Base-by-base conservation (phyloP, 2,113 vertebrate genomes). In the Cebus imitator region DNA sequence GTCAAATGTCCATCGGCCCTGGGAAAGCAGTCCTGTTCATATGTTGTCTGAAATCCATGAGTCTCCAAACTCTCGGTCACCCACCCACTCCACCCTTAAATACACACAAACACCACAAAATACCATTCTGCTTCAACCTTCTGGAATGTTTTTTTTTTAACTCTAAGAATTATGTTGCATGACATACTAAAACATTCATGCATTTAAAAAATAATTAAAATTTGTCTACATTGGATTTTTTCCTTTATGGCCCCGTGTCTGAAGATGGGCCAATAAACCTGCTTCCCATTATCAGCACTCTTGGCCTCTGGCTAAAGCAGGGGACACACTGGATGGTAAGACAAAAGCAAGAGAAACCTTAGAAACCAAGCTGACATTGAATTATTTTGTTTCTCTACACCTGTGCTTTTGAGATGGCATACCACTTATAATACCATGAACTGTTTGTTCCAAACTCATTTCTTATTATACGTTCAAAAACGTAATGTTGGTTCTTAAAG, bases 341-440 rank as follows among this genome's bases (percentile, higher is more conserved):
- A 95, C 20, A 50, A 21, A 95, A 6, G 37, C 70, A 64, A 83
- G 52, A 94, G 30, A 83, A 97, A 21, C 70, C 72, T 95, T 43
- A 52, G 50, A 2, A 98, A 13, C 50, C 92, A 79, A 21, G 73
- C 81, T 35, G 85, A 61, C 48, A 95, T 95, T 92, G 35, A 11
- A 6, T 43, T 92, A 55, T 96, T 95, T 89, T 84, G 52, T 35
- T 92, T 92, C 97, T 96, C 52, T 27, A 89, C 6, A 32, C 40
- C 61, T 57, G 23, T 86, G 52, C 48, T 52, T 90, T 91, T 97
- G 30, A 97, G 37, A 81, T 50, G 6, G 25, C 25, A 27, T 45
- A 3, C 9, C 35, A 80, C 25, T 10, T 14, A 25, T 82, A 58
- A 55, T 52, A 79, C n/a, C 37, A 91, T 80, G 52, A 87, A 40